Evolutionary conservation across 2,888 invertebrate species (phyloP).

Genomic region (Prionchulus punctatus): DNA sequence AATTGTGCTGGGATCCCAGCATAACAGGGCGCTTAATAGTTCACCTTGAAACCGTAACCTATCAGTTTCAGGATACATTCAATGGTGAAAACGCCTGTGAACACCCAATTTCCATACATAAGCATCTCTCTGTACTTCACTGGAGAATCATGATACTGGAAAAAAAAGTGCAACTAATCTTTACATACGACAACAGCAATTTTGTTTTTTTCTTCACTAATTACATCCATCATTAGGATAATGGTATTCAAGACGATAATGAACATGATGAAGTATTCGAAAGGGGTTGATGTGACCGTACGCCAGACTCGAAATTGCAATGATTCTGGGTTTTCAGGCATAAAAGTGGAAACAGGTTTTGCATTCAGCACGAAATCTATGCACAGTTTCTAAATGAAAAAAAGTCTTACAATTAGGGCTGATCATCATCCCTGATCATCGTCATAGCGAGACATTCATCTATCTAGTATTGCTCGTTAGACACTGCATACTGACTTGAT

Average conservation of each 20-base stretch:
- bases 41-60: conserved; percentile 96
- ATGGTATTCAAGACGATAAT: conserved; percentile 97
- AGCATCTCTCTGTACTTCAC: conserved; percentile 44
- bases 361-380: conserved; percentile 99
- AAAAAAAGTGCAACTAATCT: background rate
- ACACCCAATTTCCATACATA: conserved; percentile 94
- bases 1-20: background rate
- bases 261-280: conserved; percentile 99
- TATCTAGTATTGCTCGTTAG: no score
- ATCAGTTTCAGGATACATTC: conserved; percentile 99
- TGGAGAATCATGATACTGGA: conserved; percentile 26
- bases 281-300: conserved; percentile 92
- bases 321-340: conserved; percentile 93
- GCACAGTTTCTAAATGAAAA: conserved; percentile 98
- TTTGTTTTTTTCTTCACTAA: background rate
- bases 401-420: no score
- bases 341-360: conserved; percentile 88
- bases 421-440: no score
- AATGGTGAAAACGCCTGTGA: conserved; percentile 98
- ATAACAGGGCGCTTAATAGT: conserved; percentile 11
- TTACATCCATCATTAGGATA: conserved; percentile 99
- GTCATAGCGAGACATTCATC: no score
- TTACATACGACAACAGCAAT: background rate
- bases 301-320: conserved; percentile 98
- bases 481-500: no score